Percentiles rank a stretch among this genome's conserved stretches.
Conservation (phyloP, 1,140 invertebrate species). For the Gryllus bimaculatus region DNA sequence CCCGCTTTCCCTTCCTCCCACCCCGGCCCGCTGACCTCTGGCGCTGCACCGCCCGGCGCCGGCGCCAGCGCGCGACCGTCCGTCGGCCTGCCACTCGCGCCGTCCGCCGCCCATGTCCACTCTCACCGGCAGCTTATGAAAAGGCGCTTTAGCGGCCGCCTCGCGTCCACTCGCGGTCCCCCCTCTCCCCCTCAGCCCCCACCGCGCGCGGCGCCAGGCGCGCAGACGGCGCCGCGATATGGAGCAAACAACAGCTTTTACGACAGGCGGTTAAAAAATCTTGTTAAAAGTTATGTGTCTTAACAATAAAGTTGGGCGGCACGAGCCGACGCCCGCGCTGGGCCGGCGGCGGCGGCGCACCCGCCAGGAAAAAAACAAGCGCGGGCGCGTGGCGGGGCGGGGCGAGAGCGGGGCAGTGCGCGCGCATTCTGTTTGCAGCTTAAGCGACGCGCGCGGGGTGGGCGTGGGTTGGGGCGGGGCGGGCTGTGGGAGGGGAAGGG, state of each 20-base stretch:
- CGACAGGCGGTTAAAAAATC: constrained; percentile 1
- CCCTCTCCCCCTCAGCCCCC: neutral
- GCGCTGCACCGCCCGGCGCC: too few relatives aligned
- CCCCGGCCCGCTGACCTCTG: too few relatives aligned
- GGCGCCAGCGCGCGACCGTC: too few relatives aligned
- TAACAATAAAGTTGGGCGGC: constrained; percentile 1
- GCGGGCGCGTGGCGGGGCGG: too few relatives aligned
- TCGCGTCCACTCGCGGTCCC: neutral
- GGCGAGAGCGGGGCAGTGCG: too few relatives aligned
- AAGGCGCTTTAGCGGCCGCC: too few relatives aligned
- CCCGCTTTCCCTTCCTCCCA: too few relatives aligned
- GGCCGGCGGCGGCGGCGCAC: too few relatives aligned
- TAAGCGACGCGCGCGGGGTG: neutral
- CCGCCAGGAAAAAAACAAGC: neutral
- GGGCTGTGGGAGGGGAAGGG: neutral
- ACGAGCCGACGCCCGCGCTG: too few relatives aligned
- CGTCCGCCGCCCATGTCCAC: neutral
- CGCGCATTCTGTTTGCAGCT: neutral
- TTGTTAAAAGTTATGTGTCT: constrained; percentile 5
- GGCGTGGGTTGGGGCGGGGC: too few relatives aligned
- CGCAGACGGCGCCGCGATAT: neutral
- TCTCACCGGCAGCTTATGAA: neutral
- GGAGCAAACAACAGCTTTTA: neutral
- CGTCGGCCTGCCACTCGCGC: neutral
- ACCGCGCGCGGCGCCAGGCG: too few relatives aligned